Evolutionary conservation across 2,888 invertebrate genomes (phyloP).

Genomic region (Bhutanitis thaidina): DNA sequence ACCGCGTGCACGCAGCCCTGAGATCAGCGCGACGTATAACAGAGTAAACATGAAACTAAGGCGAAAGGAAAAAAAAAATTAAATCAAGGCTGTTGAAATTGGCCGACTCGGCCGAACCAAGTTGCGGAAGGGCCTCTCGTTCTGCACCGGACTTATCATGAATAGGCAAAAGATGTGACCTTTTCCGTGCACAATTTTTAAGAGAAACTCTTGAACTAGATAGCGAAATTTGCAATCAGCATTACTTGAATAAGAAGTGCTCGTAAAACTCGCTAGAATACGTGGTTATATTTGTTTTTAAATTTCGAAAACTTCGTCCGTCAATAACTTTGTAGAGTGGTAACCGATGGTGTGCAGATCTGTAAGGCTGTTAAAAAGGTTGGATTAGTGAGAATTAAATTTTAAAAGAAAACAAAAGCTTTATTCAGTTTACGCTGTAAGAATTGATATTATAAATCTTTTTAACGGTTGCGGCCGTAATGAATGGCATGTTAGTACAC

Average conservation of each 20-base stretch:
- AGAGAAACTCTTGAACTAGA: slow-evolving; percentile 10
- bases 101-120: slow-evolving; percentile 36
- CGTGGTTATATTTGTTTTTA: too few species aligned
- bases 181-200: too few species aligned
- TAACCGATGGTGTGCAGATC: too few species aligned
- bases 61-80: too few species aligned
- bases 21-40: slow-evolving; percentile 56
- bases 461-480: slow-evolving; percentile 66
- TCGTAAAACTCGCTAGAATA: too few species aligned
- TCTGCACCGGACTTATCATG: slow-evolving; percentile 29
- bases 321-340: too few species aligned
- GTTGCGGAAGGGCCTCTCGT: slow-evolving; percentile 35
- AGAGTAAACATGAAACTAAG: slow-evolving; percentile 59
- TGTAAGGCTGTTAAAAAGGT: too few species aligned
- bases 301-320: too few species aligned
- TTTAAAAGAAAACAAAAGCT: slow-evolving; percentile 10
- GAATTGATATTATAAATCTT: slow-evolving; percentile 55
- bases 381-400: background rate
- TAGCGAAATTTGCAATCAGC: too few species aligned
- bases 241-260: too few species aligned
- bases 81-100: slow-evolving; percentile 62
- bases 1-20: slow-evolving; percentile 70
- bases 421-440: slow-evolving; percentile 9
- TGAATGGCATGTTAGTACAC: slow-evolving; percentile 66
- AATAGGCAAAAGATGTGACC: slow-evolving; percentile 31